Conservation (phyloP, 2,797 vertebrate genomes). For the Aldrovandia affinis region DNA sequence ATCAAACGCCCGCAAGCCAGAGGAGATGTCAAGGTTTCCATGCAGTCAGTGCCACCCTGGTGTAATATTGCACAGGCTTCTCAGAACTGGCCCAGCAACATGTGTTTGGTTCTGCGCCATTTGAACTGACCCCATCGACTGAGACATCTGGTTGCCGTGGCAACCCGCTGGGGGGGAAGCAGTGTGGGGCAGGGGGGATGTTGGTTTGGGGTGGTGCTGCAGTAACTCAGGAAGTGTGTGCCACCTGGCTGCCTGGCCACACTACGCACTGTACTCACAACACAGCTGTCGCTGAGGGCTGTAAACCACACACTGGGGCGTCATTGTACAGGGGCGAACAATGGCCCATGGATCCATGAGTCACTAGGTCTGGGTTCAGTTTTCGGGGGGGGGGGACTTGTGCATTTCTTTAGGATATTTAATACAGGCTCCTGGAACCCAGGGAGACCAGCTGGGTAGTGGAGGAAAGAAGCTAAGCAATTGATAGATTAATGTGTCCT, state of each 20-base stretch:
- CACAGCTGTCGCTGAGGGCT: not conserved
- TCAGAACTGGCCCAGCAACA: not conserved
- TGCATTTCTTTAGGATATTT: not conserved
- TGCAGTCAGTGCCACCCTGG: not conserved
- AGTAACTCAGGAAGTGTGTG: not conserved
- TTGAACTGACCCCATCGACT: slow-evolving; percentile 7
- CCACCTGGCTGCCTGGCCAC: slow-evolving; percentile 9
- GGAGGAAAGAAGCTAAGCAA: not conserved
- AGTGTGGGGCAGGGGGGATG: not conserved
- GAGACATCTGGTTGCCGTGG: slow-evolving; percentile 21
- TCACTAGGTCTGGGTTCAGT: not conserved
- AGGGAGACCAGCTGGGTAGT: not conserved
- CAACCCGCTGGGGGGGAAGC: not conserved
- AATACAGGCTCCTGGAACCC: not conserved
- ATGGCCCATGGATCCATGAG: not conserved
- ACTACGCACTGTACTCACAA: not conserved
- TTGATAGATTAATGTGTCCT: not conserved
- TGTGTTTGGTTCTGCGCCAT: slow-evolving; percentile 14
- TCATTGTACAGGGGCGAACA: slow-evolving; percentile 1
- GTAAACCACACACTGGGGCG: not conserved
- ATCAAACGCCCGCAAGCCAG: not conserved
- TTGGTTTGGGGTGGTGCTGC: not conserved
- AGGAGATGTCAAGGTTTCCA: not conserved
- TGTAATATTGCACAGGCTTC: not conserved
- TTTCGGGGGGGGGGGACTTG: not conserved